Evolutionary conservation across 35 echinoderm and acorn worm species (phyloP), one percentile per base, ranked within the genome.

Genomic region (Strongylocentrotus purpuratus): DNA sequence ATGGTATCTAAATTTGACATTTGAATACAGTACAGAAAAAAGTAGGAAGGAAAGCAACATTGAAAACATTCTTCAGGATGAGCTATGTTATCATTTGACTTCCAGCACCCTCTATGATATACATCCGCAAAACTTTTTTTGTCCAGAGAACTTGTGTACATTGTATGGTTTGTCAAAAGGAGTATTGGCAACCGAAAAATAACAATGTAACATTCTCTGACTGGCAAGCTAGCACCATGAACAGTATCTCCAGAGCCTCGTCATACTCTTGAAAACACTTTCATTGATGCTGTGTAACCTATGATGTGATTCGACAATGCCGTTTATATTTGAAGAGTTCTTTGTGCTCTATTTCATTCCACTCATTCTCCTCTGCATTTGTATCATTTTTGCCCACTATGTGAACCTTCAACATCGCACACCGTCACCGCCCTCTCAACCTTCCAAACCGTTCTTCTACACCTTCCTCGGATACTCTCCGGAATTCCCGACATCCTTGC

Each of bases 381-480:
- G 45, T 93, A 47, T 93, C 48, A 47, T 93, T 93, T 32, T 93
- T 93, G 45, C 91, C 48, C 48, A 93, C 91, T 93, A 58, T 93
- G 91, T 93, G 33, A 78, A 78, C 65, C 32, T 58, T 47, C 32
- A 93, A 93, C 46, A 89, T 41, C 87, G 46, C n/a, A 50, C 45
- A 7, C n/a, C 91, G 17, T 11, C 91, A 22, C 48, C 91, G 32
- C 45, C n/a, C 12, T 13, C 87, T 9, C 12, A 31, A 28, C 31
- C 87, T 9, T 33, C 87, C 33, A 93, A 93, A 47, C 48, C 91
- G n/a, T 45, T 50, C 48, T 93, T 47, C 48, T 93, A 93, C 91
- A 2, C 45, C 9, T 58, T 93, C 46, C 91, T 48, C 22, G 91
- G 91, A 31, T 52, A 93, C 28, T n/a, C 48, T 31, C 91, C 91